Base-by-base conservation (phyloP, 2,113 vertebrate genomes). In the Charadrius vociferus region DNA sequence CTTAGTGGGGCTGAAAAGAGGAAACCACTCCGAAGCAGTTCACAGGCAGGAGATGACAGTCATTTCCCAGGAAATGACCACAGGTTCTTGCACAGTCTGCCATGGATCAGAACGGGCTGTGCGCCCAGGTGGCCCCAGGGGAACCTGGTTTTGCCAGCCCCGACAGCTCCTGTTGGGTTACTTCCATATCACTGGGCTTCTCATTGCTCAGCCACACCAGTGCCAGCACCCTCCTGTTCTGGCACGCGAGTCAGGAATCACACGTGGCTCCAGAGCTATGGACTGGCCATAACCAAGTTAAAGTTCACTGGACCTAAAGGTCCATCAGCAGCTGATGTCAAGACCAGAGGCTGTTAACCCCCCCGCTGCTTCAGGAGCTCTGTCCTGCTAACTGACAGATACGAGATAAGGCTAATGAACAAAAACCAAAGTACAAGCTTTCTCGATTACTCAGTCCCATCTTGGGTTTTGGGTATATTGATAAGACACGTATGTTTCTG, bases 181-280 rank as follows among this genome's bases (percentile, higher is more conserved):
- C 43, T 81, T 80, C 27, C 4, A 0, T n/a, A 9, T 55, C 1
- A 3, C 24, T 0, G 1, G 22, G 29, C 22, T 41, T 72, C 82
- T 61, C 13, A 7, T 4, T 34, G 53, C 36, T 39, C 20, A 24
- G 36, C 72, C 63, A 62, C 4, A 16, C 24, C 27, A 16, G 3
- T 1, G 3, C 20, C 47, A 59, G 59, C 65, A 50, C 19, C 2
- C 3, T 63, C 12, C 66, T 1, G 0, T 61, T 78, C n/a, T 86
- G 83, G 18, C 24, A 8, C 1, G 7, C 39, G 14, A 55, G 26
- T 45, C 22, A 5, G 58, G 43, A 80, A 21, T 43, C 39, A 37
- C 20, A 10, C 0, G 1, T 13, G 29, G 26, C 36, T 67, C 37
- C 61, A 29, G 52, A 96, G 70, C 27, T 55, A 4, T 0, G 1